These are phyloP conservation scores for Gulo gulo DNA, from an alignment of 2,113 vertebrate genomes.

Conservation along the genomic window DNA sequence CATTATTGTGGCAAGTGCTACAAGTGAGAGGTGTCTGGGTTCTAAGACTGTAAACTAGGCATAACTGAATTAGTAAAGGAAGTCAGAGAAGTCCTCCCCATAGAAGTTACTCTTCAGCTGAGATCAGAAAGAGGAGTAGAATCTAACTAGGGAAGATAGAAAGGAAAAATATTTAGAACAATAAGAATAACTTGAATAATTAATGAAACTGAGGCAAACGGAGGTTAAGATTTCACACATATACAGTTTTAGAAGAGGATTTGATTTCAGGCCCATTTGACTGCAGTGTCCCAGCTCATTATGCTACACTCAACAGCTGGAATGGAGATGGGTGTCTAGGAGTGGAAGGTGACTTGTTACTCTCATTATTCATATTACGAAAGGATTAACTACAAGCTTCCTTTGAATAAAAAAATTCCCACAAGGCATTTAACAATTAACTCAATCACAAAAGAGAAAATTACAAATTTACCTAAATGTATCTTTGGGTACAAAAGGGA, in stretches of 20 bases:
- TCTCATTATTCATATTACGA: slow-evolving; percentile 37
- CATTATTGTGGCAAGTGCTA: background rate
- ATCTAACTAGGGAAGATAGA: background rate
- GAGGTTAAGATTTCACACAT: background rate
- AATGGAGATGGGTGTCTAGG: background rate
- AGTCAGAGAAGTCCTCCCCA: background rate
- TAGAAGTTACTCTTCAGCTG: background rate
- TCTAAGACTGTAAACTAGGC: background rate
- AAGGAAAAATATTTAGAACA: slow-evolving; percentile 5
- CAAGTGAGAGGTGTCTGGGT: background rate
- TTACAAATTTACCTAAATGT: slow-evolving; percentile 35
- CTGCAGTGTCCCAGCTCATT: background rate
- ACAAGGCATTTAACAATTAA: slow-evolving; percentile 46
- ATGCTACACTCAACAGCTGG: background rate
- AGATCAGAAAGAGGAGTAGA: background rate
- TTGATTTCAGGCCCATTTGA: background rate
- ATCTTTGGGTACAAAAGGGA: background rate
- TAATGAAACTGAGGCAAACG: background rate
- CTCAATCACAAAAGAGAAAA: slow-evolving; percentile 21
- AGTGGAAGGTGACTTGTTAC: slow-evolving; percentile 9
- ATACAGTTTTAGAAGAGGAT: background rate
- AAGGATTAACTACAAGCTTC: slow-evolving; percentile 48
- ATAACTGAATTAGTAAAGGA: background rate
- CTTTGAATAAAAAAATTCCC: slow-evolving; percentile 52
- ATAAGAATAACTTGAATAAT: background rate